These are phyloP conservation scores for Sapayoa aenigma DNA, from an alignment of 2,113 vertebrate genomes.

Conservation along the genomic window DNA sequence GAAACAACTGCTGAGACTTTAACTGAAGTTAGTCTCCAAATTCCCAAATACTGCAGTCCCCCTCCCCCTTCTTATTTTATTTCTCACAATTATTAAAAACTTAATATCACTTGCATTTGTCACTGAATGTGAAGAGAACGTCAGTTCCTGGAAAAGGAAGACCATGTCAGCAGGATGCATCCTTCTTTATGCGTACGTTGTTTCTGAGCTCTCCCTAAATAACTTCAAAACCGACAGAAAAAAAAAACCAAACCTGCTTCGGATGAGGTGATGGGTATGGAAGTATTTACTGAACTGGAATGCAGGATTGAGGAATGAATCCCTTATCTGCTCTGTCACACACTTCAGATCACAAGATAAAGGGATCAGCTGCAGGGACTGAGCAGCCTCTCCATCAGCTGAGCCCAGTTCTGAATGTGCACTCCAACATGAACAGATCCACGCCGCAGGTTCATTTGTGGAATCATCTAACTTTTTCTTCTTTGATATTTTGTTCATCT, in stretches of 20 bases:
- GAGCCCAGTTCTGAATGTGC: not conserved
- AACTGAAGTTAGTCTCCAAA: not conserved
- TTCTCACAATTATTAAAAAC: not conserved
- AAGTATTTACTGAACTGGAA: slow-evolving; percentile 22
- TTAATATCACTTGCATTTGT: not conserved
- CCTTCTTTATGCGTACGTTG: not conserved
- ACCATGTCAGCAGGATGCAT: slow-evolving; percentile 55
- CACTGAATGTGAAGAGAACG: not conserved
- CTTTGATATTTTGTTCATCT: not conserved
- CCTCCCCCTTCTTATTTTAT: not conserved
- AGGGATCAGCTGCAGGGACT: not conserved
- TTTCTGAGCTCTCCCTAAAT: slow-evolving; percentile 44
- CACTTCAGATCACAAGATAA: slow-evolving; percentile 20
- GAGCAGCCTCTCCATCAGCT: not conserved
- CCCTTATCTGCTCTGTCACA: not conserved
- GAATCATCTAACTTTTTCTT: not conserved
- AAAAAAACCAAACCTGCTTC: not conserved
- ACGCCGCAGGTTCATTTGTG: not conserved
- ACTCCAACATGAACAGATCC: not conserved
- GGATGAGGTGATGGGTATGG: not conserved
- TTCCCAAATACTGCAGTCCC: not conserved
- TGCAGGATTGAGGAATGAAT: not conserved
- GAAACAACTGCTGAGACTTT: not conserved
- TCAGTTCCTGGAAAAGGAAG: slow-evolving; percentile 67
- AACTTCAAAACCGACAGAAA: slow-evolving; percentile 14